A percentile compares a stretch with the other conserved stretches of the same genome.
These are phyloP conservation scores for Actinostola sp. DNA, from an alignment of 92 coral and sea anemone genomes.

Conservation along the genomic window DNA sequence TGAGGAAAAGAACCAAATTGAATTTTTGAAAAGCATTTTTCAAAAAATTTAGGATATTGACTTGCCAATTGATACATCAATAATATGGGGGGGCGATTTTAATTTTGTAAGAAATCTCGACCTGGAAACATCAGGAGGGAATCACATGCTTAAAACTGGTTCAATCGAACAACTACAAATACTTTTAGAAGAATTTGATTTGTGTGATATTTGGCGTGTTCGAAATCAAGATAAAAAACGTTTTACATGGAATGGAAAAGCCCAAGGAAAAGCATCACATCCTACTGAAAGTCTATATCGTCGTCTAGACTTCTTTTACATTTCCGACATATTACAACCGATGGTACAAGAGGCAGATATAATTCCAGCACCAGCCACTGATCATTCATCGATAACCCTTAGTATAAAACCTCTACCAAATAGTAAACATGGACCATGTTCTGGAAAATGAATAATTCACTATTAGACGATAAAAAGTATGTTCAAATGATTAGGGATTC, in stretches of 20 bases:
- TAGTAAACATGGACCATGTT: constrained; percentile 16
- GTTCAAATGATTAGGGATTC: too few species aligned
- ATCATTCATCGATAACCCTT: constrained; percentile 29
- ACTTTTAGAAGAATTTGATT: constrained; percentile 16
- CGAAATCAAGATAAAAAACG: constrained; percentile 8
- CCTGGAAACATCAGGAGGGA: constrained; percentile 8
- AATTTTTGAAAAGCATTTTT: background rate
- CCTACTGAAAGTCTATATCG: constrained; percentile 3
- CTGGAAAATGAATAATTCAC: constrained; percentile 18
- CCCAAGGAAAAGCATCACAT: constrained; percentile 2
- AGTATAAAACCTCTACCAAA: constrained; percentile 5
- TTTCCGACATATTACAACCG: constrained; percentile 1
- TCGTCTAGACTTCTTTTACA: constrained; percentile 20
- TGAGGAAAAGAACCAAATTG: constrained; percentile 2
- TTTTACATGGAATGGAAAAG: constrained; percentile 22
- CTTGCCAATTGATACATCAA: background rate
- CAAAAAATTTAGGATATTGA: constrained; percentile 1
- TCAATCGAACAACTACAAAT: constrained; percentile 14
- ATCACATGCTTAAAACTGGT: background rate
- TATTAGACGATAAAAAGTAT: constrained; percentile 13
- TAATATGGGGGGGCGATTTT: constrained; percentile 15
- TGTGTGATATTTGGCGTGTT: constrained; percentile 26
- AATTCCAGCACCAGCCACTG: constrained; percentile 35
- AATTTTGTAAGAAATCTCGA: constrained; percentile 1
- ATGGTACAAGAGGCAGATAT: background rate